Evolutionary conservation across 2,888 invertebrate genomes (phyloP).

Genomic region (Desoria tigrina): DNA sequence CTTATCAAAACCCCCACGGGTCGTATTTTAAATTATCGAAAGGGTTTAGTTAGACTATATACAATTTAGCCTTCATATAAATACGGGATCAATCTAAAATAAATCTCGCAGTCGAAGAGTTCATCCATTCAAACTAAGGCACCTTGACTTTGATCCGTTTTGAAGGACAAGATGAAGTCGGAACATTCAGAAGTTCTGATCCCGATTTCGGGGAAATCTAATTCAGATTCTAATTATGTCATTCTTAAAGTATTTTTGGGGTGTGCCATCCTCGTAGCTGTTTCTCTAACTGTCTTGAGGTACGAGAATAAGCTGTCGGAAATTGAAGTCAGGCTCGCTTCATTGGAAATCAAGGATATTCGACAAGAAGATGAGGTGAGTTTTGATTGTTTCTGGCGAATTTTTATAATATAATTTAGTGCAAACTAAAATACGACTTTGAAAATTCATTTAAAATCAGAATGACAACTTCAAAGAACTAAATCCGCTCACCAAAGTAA

Average conservation of each 20-base stretch:
- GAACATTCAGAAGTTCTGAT: neutral
- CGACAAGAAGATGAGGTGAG: neutral
- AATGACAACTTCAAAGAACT: too few species aligned
- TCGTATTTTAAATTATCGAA: neutral
- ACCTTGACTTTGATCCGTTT: neutral
- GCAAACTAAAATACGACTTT: too few species aligned
- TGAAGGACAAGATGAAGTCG: neutral
- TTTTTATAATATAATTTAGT: too few species aligned
- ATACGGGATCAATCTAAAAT: neutral
- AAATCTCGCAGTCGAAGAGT: neutral
- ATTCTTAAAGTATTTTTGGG: neutral
- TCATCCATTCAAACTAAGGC: too few species aligned
- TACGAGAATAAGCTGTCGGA: slow-evolving; percentile 8
- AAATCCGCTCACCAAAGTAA: too few species aligned
- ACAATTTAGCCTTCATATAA: slow-evolving; percentile 2
- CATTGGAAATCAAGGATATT: neutral
- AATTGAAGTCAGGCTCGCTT: neutral
- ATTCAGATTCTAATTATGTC: neutral
- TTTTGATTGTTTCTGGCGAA: too few species aligned
- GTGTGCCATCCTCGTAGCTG: neutral
- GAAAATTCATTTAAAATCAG: too few species aligned
- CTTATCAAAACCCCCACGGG: neutral
- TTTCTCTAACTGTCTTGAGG: neutral
- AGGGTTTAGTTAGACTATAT: neutral
- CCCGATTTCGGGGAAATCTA: neutral